These are phyloP conservation scores for Hydrotaea diabolus DNA, from an alignment of 2,888 invertebrate genomes.

Conservation along the genomic window DNA sequence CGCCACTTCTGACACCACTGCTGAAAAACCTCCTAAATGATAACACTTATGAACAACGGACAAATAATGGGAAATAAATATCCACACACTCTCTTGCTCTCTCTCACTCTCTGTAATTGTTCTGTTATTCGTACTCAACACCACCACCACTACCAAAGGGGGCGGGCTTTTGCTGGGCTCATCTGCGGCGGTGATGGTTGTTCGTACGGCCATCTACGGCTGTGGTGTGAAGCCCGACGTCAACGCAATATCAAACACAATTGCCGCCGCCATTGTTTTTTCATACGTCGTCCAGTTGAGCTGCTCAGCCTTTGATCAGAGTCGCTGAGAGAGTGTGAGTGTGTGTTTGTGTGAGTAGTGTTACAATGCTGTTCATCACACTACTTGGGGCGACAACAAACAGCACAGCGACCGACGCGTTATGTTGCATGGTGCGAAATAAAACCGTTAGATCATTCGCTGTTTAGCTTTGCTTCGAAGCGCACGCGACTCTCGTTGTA, in stretches of 20 bases:
- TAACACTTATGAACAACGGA: too few species aligned
- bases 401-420: slow-evolving; percentile 10
- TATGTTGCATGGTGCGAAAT: slow-evolving; percentile 63
- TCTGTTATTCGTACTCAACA: too few species aligned
- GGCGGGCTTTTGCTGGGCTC: slow-evolving; percentile 51
- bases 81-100: slow-evolving; percentile 46
- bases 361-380: neutral
- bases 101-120: neutral
- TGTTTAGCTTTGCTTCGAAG: slow-evolving; percentile 70
- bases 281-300: slow-evolving; percentile 15
- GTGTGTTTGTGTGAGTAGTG: slow-evolving; percentile 23
- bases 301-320: slow-evolving; percentile 27
- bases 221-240: slow-evolving; percentile 20
- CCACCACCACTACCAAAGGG: slow-evolving; percentile 6
- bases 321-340: neutral
- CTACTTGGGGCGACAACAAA: slow-evolving; percentile 9
- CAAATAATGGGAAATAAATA: slow-evolving; percentile 69
- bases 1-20: too few species aligned
- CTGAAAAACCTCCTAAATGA: too few species aligned
- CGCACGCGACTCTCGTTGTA: slow-evolving; percentile 54
- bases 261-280: slow-evolving; percentile 52
- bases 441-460: slow-evolving; percentile 78
- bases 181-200: neutral
- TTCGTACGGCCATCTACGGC: neutral
- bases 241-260: slow-evolving; percentile 21